A percentile compares a stretch with the other conserved stretches of the same genome.
Conservation (phyloP, 2,113 vertebrate species). For the Buteo buteo region DNA sequence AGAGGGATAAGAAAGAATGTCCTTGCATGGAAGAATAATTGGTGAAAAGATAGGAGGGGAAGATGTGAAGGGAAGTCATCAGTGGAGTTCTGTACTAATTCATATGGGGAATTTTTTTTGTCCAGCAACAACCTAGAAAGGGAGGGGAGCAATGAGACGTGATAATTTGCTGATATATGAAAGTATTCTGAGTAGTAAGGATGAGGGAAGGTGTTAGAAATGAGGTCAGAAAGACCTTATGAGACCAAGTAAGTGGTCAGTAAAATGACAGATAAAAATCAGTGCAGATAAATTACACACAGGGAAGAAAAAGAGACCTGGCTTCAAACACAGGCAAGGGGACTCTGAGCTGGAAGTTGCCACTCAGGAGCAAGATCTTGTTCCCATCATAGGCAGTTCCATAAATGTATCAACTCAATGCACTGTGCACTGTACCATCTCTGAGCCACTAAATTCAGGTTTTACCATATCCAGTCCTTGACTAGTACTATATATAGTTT, state of each 20-base stretch:
- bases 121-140: background rate
- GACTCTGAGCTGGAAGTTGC: background rate
- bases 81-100: background rate
- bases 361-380: background rate
- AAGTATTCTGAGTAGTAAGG: background rate
- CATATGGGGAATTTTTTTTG: background rate
- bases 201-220: background rate
- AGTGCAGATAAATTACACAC: background rate
- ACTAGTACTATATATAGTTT: background rate
- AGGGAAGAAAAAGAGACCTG: background rate
- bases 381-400: background rate
- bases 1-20: background rate
- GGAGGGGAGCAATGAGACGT: background rate
- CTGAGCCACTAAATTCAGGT: background rate
- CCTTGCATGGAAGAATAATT: background rate
- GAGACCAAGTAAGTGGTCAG: background rate
- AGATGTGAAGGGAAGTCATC: background rate
- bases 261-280: background rate
- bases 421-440: background rate
- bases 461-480: background rate
- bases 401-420: background rate
- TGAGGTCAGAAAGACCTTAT: background rate
- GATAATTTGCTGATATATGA: background rate
- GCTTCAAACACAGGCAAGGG: background rate
- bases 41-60: background rate